Percentiles rank a stretch among this genome's conserved stretches.
phyloP scores from a whole-genome alignment of 2,113 vertebrate species.

The Oryzias javanicus region DNA sequence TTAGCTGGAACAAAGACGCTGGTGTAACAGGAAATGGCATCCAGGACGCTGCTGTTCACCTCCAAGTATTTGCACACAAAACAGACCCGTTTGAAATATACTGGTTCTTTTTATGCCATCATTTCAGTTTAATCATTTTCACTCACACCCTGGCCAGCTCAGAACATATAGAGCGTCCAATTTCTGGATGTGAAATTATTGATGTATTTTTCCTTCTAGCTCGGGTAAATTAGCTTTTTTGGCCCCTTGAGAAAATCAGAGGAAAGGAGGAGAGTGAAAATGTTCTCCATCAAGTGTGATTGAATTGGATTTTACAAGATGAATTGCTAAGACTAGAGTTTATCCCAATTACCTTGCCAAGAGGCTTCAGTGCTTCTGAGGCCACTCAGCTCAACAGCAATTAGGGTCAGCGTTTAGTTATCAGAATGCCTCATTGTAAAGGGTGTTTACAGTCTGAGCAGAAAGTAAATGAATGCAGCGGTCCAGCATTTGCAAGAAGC shows the following conservation, averaged over 20 bases:
- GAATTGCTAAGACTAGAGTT: slow-evolving; percentile 68
- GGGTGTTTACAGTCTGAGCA: slow-evolving; percentile 45
- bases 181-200: slow-evolving; percentile 61
- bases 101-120: slow-evolving; percentile 9
- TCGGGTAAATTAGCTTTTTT: slow-evolving; percentile 60
- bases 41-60: neutral
- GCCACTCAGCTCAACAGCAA: slow-evolving; percentile 64
- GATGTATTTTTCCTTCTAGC: slow-evolving; percentile 50
- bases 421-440: slow-evolving; percentile 48
- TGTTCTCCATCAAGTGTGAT: slow-evolving; percentile 69
- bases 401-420: slow-evolving; percentile 59
- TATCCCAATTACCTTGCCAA: slow-evolving; percentile 68
- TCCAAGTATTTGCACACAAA: slow-evolving; percentile 7
- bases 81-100: slow-evolving; percentile 8
- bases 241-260: slow-evolving; percentile 43
- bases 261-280: slow-evolving; percentile 51
- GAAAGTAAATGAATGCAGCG: slow-evolving; percentile 49
- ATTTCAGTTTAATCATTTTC: slow-evolving; percentile 34
- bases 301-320: slow-evolving; percentile 75
- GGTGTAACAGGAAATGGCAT: neutral
- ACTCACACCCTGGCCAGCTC: slow-evolving; percentile 20
- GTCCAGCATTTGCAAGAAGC: slow-evolving; percentile 31
- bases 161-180: slow-evolving; percentile 30
- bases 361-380: slow-evolving; percentile 52
- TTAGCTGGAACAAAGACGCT: slow-evolving; percentile 27